Evolutionary conservation across 2,113 vertebrate species (phyloP).

Genomic region (Pitta sordida): DNA sequence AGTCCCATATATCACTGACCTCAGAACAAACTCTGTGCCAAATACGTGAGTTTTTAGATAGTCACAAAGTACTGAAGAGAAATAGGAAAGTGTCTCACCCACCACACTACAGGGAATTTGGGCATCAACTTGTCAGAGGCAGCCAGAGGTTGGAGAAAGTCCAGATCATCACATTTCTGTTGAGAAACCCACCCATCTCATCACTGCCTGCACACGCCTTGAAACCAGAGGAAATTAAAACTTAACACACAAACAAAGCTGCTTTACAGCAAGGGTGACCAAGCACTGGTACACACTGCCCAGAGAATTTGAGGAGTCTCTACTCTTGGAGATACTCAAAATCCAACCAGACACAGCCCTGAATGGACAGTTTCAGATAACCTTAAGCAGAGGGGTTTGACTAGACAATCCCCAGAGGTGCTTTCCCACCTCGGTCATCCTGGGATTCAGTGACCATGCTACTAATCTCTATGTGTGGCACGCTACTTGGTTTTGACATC

Average conservation of each 20-base stretch:
- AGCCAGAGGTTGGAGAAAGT: neutral
- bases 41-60: neutral
- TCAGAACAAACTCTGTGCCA: neutral
- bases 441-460: neutral
- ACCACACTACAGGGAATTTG: neutral
- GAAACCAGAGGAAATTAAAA: neutral
- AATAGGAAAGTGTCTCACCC: neutral
- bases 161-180: neutral
- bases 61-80: neutral
- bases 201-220: neutral
- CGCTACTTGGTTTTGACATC: neutral
- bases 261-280: neutral
- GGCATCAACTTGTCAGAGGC: neutral
- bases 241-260: neutral
- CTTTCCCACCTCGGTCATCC: neutral
- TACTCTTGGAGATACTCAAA: neutral
- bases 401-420: neutral
- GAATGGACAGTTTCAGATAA: neutral
- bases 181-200: neutral
- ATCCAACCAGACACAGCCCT: neutral
- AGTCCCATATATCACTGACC: accelerated
- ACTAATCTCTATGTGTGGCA: neutral
- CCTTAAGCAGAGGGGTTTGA: neutral
- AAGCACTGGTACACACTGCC: neutral
- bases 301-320: neutral